phyloP scores from a whole-genome alignment of 2,113 vertebrate genomes.

The Orcinus orca region DNA sequence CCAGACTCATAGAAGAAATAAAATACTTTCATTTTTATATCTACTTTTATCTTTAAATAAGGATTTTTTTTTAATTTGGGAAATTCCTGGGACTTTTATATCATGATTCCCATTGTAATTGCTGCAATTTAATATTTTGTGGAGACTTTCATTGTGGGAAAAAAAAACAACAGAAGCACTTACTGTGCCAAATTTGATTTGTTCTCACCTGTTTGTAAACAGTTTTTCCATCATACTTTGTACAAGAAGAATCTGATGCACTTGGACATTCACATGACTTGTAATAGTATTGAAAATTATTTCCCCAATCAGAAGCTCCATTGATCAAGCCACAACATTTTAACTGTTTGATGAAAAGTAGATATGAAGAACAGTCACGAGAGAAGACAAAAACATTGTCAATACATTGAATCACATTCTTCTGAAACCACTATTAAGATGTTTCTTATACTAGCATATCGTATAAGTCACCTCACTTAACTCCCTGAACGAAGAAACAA shows the following conservation, averaged over 20 bases:
- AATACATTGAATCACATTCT: background rate
- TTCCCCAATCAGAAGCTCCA: constrained; percentile 79
- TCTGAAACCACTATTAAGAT: background rate
- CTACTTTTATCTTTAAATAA: background rate
- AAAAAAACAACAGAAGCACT: background rate
- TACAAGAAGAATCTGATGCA: background rate
- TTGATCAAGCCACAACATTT: constrained; percentile 81
- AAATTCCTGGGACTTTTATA: constrained; percentile 16
- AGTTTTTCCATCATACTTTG: accelerated
- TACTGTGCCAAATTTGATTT: background rate
- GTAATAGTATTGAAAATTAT: accelerated
- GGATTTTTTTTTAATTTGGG: background rate
- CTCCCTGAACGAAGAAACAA: background rate
- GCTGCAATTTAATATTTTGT: constrained; percentile 5
- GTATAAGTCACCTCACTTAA: background rate
- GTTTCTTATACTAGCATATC: background rate
- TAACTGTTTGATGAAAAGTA: constrained; percentile 72
- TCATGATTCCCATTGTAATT: background rate
- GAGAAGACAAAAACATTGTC: background rate
- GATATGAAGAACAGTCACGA: background rate
- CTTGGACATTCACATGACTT: constrained; percentile 68
- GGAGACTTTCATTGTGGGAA: background rate
- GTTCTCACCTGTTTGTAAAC: constrained; percentile 68
- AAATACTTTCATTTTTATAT: constrained; percentile 16
- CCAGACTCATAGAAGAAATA: background rate